A percentile compares a stretch with the other conserved stretches of the same genome.
Conservation (phyloP, 2,113 vertebrate species). For the Hemiprocne comata region DNA sequence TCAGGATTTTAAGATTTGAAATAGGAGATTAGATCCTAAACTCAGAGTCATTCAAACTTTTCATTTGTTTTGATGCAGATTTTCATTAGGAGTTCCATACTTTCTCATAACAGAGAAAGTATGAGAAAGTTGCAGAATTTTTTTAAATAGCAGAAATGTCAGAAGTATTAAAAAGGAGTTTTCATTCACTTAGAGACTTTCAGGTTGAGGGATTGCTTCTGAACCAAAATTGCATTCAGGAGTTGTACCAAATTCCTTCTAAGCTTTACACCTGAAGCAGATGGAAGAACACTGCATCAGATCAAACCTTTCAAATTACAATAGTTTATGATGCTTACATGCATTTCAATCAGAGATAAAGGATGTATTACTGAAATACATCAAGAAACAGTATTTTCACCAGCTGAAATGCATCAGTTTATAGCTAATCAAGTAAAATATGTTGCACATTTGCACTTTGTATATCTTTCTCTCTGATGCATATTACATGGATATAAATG, state of each 20-base stretch:
- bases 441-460: constrained; percentile 38
- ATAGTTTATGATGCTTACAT: constrained; percentile 68
- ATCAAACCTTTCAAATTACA: constrained; percentile 66
- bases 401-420: constrained; percentile 63
- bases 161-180: not conserved
- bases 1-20: not conserved
- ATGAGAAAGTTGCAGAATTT: no score
- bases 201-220: not conserved
- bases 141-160: not conserved
- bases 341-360: constrained; percentile 75
- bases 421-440: constrained; percentile 60
- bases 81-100: not conserved
- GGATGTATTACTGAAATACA: constrained; percentile 64
- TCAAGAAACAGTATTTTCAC: constrained; percentile 57
- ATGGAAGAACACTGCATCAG: constrained; percentile 63
- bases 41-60: not conserved
- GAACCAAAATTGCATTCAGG: constrained; percentile 38
- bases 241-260: constrained; percentile 38
- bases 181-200: not conserved
- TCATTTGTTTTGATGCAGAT: not conserved
- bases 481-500: not conserved
- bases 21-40: not conserved
- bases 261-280: constrained; percentile 65
- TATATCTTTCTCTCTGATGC: not conserved
- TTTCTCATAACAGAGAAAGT: no score